Evolutionary conservation across 2,888 invertebrate species (phyloP), one percentile per base, ranked within the genome.

Genomic region (Lasioglossum zephyrum): DNA sequence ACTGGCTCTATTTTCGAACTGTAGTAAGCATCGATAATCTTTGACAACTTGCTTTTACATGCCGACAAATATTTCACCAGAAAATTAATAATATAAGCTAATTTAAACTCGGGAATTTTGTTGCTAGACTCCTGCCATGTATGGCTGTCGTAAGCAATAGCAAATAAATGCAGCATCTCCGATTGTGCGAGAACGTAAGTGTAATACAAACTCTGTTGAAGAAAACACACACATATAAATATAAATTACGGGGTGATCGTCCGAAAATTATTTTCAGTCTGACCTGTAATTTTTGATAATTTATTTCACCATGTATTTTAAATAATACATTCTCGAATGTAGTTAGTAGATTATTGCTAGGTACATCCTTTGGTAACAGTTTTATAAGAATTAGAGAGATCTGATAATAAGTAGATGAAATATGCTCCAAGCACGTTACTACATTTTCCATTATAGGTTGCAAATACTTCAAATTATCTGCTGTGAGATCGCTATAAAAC

Each of bases 121-220:
- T 53, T 75, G 41, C 60, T 86, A 57, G 63, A 49, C 44, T 73
- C 63, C 18, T 85, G 73, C 89, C 90, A 88, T 36, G 83, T 88
- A 63, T 89, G 82, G 22, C 79, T 86, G 74, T 91, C 86, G 47
- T 93, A 93, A 39, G 92, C 90, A 53, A 91, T 84, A 41, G 93
- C 93, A 78, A 95, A 76, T 66, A 94, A 88, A 73, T 93, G 86
- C 78, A 95, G 85, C 91, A 92, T 91, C 80, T 95, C 94, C 18
- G 95, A 95, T 85, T 95, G 95, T 6, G 91, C 89, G n/a, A 95
- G 89, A 60, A 95, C 87, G 81, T 92, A 95, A 13, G 84, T 93
- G 79, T 94, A 92, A 84, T 94, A 95, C 44, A 93, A 90, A 84
- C 85, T 91, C 94, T 95, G 85, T 31, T 89, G 86, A 60, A 77